Percentiles rank a stretch among this genome's conserved stretches.
Evolutionary conservation across 2,888 invertebrate genomes (phyloP).

Genomic region (Cantharis nigra): DNA sequence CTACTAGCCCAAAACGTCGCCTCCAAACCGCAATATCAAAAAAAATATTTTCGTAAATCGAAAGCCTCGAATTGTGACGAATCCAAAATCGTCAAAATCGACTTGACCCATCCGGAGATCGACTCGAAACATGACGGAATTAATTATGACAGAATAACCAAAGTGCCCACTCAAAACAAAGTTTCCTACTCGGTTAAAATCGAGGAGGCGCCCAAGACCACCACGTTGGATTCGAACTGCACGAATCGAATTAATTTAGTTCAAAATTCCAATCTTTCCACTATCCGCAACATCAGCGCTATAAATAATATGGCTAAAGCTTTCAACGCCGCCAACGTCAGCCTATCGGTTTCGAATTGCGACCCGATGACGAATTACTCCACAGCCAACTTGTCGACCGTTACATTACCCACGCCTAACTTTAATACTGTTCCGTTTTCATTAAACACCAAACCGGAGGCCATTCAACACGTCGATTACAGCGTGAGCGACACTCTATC

Average conservation of each 20-base stretch:
- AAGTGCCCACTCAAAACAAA: not conserved
- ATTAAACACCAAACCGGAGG: not conserved
- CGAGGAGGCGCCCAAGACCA: not conserved
- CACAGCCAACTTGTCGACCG: not conserved
- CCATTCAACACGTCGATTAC: not conserved
- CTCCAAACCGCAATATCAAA: conserved; percentile 15
- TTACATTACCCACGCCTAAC: not conserved
- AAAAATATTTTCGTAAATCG: conserved; percentile 15
- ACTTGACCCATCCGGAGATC: conserved; percentile 33
- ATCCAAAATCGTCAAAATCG: conserved; percentile 44
- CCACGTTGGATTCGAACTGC: not conserved
- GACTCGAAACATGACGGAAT: not conserved
- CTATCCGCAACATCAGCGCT: not conserved
- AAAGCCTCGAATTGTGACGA: conserved; percentile 5
- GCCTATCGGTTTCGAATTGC: not conserved
- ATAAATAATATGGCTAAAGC: not conserved
- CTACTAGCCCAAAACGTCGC: conserved; percentile 38
- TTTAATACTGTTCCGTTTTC: not conserved
- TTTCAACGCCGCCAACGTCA: not conserved
- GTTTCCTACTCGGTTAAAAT: not conserved
- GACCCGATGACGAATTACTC: not conserved
- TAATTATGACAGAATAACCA: not conserved
- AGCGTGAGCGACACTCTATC: not conserved
- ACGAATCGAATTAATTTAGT: not conserved
- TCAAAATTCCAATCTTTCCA: not conserved